Evolutionary conservation across 2,797 vertebrate genomes (phyloP).

Genomic region (Lates japonicus): DNA sequence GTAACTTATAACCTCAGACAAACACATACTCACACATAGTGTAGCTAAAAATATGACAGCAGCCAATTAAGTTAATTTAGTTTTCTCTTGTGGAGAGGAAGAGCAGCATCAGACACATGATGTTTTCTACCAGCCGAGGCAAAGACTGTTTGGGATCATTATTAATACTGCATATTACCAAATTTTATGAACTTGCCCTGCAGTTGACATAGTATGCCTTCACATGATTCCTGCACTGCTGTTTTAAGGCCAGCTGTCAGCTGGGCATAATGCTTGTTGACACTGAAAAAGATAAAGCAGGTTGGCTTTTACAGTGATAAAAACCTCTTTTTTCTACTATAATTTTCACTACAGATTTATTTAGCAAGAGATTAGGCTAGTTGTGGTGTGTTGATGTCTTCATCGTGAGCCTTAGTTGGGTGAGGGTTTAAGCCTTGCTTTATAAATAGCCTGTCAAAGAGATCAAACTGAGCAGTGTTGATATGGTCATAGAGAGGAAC

Average conservation of each 20-base stretch:
- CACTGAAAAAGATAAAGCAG: slow-evolving; percentile 35
- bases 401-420: slow-evolving; percentile 51
- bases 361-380: slow-evolving; percentile 60
- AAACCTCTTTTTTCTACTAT: slow-evolving; percentile 39
- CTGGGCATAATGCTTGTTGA: slow-evolving; percentile 11
- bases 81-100: slow-evolving; percentile 21
- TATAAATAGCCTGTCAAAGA: slow-evolving; percentile 64
- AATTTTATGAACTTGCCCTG: slow-evolving; percentile 13
- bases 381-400: slow-evolving; percentile 63
- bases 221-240: neutral
- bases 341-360: slow-evolving; percentile 68
- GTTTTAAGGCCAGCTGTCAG: slow-evolving; percentile 29
- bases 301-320: slow-evolving; percentile 44
- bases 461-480: slow-evolving; percentile 63
- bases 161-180: neutral
- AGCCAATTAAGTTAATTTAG: slow-evolving; percentile 15
- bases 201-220: neutral
- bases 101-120: neutral
- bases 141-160: neutral
- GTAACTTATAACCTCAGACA: neutral
- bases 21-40: neutral
- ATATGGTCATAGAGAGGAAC: slow-evolving; percentile 35
- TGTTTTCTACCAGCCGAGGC: slow-evolving; percentile 7
- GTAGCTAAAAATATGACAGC: slow-evolving; percentile 12
- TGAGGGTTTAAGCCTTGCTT: slow-evolving; percentile 55